Evolutionary conservation across 2,797 vertebrate genomes (phyloP), one percentile per base, ranked within the genome.

Genomic region (Australoheros facetus): DNA sequence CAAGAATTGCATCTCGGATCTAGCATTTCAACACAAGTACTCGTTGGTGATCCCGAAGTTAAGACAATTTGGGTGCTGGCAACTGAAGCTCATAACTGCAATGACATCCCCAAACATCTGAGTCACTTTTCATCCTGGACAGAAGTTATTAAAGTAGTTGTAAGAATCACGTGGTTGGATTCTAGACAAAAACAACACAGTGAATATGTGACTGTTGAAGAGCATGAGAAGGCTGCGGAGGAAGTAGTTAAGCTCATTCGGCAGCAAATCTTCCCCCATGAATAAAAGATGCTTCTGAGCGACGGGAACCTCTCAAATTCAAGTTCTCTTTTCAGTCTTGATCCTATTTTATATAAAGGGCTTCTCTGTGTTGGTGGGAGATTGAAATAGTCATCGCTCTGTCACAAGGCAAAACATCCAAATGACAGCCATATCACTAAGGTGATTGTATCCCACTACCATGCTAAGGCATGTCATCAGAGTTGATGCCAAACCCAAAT

Each of bases 121-220:
- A 56, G 32, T 56, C 53, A 55, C 26, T 77, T 66, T 56, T 57
- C 60, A 26, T 77, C 62, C 1, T 75, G 73, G 73, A 37, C 45
- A 26, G 54, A 13, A 23, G 7, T 75, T 23, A 1, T 69, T 0
- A 69, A 66, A 0, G 51, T 73, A 14, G 70, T 79, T 73, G 53
- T 51, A 64, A 73, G 70, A 73, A 66, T 77, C 10, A 81, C 66
- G 17, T 64, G 73, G 3, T 26, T 72, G 28, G 10, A 16, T n/a
- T 77, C 21, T 60, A 71, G 72, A 39, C 39, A 56, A 3, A 69
- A 34, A 34, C 32, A 69, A 21, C 37, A 56, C 1, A 3, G 12
- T 71, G 56, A 71, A 13, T 34, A 80, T 80, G 17, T 3, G 1
- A 57, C 13, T 39, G 74, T 81, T 1, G 26, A 64, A 1, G 73